phyloP scores from a whole-genome alignment of 2,113 vertebrate species.

The Podiceps cristatus region DNA sequence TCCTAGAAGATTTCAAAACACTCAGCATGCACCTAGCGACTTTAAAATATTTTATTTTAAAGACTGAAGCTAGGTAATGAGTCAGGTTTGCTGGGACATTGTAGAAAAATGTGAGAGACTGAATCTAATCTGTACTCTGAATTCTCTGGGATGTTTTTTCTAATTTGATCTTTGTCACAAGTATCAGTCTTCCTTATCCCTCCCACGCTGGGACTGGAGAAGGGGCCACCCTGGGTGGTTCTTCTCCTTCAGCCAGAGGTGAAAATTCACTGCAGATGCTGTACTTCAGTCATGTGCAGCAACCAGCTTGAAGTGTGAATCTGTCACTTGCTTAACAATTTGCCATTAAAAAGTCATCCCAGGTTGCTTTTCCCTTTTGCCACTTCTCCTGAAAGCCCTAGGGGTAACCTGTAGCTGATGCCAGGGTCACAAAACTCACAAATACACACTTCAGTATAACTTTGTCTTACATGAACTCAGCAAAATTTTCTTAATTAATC shows the following conservation, averaged over 20 bases:
- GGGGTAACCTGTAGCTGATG: neutral
- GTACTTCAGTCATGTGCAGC: neutral
- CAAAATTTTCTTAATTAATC: neutral
- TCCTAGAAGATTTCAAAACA: neutral
- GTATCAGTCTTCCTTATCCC: neutral
- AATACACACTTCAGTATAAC: fast-evolving
- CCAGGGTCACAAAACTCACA: neutral
- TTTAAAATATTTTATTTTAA: neutral
- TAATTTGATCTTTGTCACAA: neutral
- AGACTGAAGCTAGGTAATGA: neutral
- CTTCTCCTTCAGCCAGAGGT: neutral
- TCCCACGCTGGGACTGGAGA: neutral
- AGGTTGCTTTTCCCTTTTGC: neutral
- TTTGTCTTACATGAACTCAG: fast-evolving
- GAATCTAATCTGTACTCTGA: neutral
- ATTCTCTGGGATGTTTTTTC: neutral
- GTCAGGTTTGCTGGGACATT: neutral
- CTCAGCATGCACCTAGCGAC: neutral
- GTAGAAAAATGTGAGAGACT: neutral
- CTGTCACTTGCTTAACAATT: neutral
- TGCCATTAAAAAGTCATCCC: neutral
- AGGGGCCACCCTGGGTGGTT: neutral
- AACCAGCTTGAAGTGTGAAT: neutral
- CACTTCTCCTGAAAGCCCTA: neutral
- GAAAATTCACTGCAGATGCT: constrained; percentile 22